Evolutionary conservation across 2,797 vertebrate genomes (phyloP).

Genomic region (Eupleurogrammus muticus): DNA sequence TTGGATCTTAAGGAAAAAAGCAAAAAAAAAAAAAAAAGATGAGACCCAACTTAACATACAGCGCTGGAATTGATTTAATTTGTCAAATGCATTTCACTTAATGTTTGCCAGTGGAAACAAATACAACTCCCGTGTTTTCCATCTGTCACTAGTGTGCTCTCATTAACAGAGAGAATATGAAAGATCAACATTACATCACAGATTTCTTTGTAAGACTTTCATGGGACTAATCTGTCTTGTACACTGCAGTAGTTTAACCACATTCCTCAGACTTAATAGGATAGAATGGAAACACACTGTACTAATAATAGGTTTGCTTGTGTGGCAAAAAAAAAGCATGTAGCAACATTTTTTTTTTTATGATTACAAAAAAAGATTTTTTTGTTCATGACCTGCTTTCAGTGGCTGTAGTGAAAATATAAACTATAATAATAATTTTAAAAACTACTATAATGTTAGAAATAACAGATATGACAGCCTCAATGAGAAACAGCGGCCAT

Average conservation of each 20-base stretch:
- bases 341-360: neutral
- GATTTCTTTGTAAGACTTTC: neutral
- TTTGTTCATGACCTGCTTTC: neutral
- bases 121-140: neutral
- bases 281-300: neutral
- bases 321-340: neutral
- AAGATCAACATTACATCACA: neutral
- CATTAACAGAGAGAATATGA: neutral
- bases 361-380: neutral
- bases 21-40: neutral
- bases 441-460: no score
- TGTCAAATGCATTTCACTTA: neutral
- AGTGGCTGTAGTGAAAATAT: neutral
- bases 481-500: neutral
- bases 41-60: neutral
- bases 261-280: constrained; percentile 35
- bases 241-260: constrained; percentile 11
- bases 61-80: neutral
- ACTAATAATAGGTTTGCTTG: neutral
- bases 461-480: no score
- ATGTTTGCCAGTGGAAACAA: neutral
- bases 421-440: no score
- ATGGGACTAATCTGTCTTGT: neutral
- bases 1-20: constrained; percentile 73
- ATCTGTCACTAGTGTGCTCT: neutral